Evolutionary conservation across 2,797 vertebrate species (phyloP), one percentile per base, ranked within the genome.

Genomic region (Apodemus agrarius): DNA sequence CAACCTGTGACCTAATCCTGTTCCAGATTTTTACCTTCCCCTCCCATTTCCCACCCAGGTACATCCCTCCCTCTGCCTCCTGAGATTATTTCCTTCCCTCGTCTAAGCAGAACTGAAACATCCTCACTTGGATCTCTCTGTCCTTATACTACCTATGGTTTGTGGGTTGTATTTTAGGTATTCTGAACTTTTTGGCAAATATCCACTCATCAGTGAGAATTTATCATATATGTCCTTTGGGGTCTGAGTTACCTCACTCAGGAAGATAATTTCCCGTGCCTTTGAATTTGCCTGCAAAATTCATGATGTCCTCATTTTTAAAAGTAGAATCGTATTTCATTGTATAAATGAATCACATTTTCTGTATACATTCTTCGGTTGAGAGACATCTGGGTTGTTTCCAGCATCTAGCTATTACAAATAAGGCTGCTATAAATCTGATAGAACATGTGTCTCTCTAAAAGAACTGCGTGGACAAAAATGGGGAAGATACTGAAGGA

Each of bases 11-110:
- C 16, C 17, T 69, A 17, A 69, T n/a, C 34, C 16, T 69, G 67
- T 69, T 69, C 67, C 16, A 3, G 34, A 9, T n/a, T 69, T 69
- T 69, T 4, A 34, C 5, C 31, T 67, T 34, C 17, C 7, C 1
- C 7, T n/a, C 17, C 34, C 67, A 34, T 69, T 17, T 19, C 34
- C 13, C 67, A 8, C 34, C 6, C 67, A n/a, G 16, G 16, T n/a
- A 2, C 1, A 7, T n/a, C 7, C 34, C 34, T 19, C 2, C 1
- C 16, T 69, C 34, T n/a, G 16, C 34, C 16, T 69, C 14, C 16
- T n/a, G 34, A 3, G 26, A 29, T 63, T 29, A 65, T 29, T 65
- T 31, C 63, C 26, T 65, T 65, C 26, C 63, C 11, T 63, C 61
- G 29, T 65, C 63, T 31, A 65, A 65, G 63, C 12, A 4, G 26